Evolutionary conservation across 2,797 vertebrate genomes (phyloP).

Genomic region (Chaetophractus vellerosus): DNA sequence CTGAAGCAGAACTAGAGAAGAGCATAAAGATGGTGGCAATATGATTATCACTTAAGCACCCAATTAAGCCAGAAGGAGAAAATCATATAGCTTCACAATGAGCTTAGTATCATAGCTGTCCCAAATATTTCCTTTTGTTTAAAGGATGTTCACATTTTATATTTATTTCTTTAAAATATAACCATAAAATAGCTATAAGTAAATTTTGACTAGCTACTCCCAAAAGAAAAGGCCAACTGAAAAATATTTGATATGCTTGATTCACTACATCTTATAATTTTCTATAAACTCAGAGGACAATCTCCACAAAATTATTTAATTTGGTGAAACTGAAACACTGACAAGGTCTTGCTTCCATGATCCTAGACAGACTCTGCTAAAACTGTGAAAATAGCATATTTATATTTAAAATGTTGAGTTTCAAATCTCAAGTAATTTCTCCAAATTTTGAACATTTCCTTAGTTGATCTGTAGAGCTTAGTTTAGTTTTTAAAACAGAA

Average conservation of each 20-base stretch:
- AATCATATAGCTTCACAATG: not conserved
- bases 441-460: not conserved
- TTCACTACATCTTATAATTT: not conserved
- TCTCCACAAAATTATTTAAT: not conserved
- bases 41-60: not conserved
- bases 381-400: not conserved
- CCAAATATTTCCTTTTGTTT: not conserved
- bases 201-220: not conserved
- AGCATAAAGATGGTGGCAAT: not conserved
- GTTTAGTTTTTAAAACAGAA: not conserved
- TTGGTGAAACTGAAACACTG: not conserved
- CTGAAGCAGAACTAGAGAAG: not conserved
- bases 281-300: not conserved
- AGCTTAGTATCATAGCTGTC: not conserved
- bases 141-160: not conserved
- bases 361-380: not conserved
- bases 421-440: not conserved
- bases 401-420: not conserved
- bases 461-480: not conserved
- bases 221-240: not conserved
- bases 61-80: not conserved
- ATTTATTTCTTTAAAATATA: constrained; percentile 33
- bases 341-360: not conserved
- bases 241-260: not conserved
- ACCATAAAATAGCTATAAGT: not conserved